Percentiles rank a stretch among this genome's conserved stretches.
These are phyloP conservation scores for Callimico goeldii DNA, from an alignment of 2,797 vertebrate genomes.

Conservation along the genomic window DNA sequence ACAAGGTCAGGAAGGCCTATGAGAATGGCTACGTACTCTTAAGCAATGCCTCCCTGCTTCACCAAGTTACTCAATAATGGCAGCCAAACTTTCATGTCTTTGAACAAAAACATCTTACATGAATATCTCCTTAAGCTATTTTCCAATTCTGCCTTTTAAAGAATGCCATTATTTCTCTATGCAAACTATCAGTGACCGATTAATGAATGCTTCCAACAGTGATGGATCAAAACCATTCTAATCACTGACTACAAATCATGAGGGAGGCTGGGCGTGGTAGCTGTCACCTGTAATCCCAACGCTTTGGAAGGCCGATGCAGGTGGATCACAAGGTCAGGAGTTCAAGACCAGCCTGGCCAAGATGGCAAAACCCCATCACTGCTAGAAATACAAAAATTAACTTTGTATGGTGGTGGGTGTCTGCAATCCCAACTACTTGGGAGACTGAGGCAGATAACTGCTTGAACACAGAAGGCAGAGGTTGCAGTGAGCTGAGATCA, in stretches of 20 bases:
- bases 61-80: constrained; percentile 3
- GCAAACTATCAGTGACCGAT: not conserved
- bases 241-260: not conserved
- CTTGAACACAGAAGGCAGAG: too few relatives aligned
- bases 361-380: too few relatives aligned
- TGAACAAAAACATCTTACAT: constrained; percentile 24
- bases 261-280: not conserved
- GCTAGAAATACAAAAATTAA: too few relatives aligned
- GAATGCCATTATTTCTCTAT: not conserved
- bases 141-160: not conserved
- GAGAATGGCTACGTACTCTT: constrained; percentile 47
- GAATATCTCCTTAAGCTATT: not conserved
- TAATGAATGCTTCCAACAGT: not conserved
- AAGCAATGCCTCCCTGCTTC: not conserved
- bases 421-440: too few relatives aligned
- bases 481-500: too few relatives aligned
- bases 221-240: not conserved
- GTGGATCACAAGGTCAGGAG: too few relatives aligned
- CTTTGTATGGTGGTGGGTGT: too few relatives aligned
- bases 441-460: too few relatives aligned
- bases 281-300: too few relatives aligned
- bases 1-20: constrained; percentile 62
- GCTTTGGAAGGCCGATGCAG: too few relatives aligned
- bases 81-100: constrained; percentile 20
- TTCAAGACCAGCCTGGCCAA: too few relatives aligned